Evolutionary conservation across 2,888 invertebrate genomes (phyloP), one percentile per base, ranked within the genome.

Genomic region (Emmelina monodactyla): DNA sequence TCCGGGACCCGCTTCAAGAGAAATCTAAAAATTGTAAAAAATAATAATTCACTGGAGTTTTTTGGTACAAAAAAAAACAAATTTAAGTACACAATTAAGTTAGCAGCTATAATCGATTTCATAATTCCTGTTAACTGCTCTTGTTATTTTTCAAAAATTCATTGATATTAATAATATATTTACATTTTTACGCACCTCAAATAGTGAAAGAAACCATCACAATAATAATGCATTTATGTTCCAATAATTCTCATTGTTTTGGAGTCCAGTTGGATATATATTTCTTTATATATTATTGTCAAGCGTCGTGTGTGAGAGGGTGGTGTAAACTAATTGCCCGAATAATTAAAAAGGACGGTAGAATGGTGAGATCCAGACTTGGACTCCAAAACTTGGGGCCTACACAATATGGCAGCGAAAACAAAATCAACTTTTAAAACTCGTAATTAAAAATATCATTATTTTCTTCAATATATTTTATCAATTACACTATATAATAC

Each of bases 361-460:
- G 39, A 37, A 36, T 42, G 44, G 51, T 41, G 38, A 43, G 43
- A 41, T 41, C 51, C 46, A 53, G 57, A 60, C n/a, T 55, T 57
- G 61, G 57, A 61, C 65, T 55, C 50, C 54, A 51, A 51, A 58
- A 43, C 38, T n/a, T 11, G n/a, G 11, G 11, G 11, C 11, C 19
- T 6, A 25, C 11, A 25, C 9, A 19, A 25, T 69, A 71, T 71
- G 72, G 71, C 73, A 72, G 71, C 68, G 58, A 62, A 55, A 61
- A 55, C 55, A 58, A 56, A 49, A 50, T 28, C 10, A 46, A 40
- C 36, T 35, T 40, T 47, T 55, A 52, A 51, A 51, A 58, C 53
- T 58, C 46, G 58, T 60, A 62, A 59, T 64, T 62, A 71, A 76
- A 75, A 76, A 78, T 75, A 75, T 78, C 66, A 25, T 66, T 68